Conservation (phyloP, 2,888 invertebrate species). For the Deroplatys truncata region DNA sequence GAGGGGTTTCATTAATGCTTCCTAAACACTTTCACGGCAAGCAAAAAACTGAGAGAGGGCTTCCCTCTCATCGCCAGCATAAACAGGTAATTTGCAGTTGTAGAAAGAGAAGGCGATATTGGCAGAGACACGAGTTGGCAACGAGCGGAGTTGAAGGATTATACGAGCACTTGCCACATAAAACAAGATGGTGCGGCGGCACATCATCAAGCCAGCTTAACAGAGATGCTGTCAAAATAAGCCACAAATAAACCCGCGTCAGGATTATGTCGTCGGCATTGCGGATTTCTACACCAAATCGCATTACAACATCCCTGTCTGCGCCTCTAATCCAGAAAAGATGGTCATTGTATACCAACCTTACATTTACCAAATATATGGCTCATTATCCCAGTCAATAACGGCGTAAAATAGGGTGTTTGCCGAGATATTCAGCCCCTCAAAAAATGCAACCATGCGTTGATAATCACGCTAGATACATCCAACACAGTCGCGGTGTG, state of each 20-base stretch:
- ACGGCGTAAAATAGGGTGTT: too few species aligned
- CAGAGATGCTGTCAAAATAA: background rate
- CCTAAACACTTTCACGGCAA: background rate
- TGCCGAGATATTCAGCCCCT: too few species aligned
- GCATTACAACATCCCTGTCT: background rate
- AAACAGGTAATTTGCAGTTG: background rate
- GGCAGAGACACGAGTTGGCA: background rate
- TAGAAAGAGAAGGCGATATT: background rate
- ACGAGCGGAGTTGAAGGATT: background rate
- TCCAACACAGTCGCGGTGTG: too few species aligned
- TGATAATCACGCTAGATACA: too few species aligned
- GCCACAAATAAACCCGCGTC: background rate
- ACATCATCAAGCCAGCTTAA: background rate
- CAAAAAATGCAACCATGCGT: too few species aligned
- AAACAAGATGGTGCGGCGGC: background rate
- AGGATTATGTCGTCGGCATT: background rate
- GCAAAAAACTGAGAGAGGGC: background rate
- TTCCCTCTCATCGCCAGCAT: background rate
- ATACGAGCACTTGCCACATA: background rate
- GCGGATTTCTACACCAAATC: background rate
- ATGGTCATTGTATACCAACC: too few species aligned
- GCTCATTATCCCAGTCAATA: too few species aligned
- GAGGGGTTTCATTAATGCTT: background rate
- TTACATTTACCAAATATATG: too few species aligned
- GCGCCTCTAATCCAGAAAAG: too few species aligned